Evolutionary conservation across 2,113 vertebrate genomes (phyloP), one percentile per base, ranked within the genome.

Genomic region (Scartelaos histophorus): DNA sequence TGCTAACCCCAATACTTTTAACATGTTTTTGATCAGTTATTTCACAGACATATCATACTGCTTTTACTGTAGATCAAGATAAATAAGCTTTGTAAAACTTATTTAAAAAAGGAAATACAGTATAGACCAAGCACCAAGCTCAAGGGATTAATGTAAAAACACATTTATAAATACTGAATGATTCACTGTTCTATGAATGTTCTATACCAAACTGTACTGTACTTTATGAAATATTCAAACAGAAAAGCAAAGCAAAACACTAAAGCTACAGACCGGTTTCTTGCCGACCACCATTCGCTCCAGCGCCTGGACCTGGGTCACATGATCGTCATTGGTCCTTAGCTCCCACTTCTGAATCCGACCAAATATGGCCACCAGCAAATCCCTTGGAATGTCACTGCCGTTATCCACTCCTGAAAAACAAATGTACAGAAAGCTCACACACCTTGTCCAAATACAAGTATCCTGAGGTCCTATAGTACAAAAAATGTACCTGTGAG

Each of bases 251-350:
- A 58, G 4, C 7, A 53, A 15, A 24, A 22, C 13, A 46, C n/a
- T 7, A 22, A 45, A 24, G 45, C 9, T 45, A 65, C 43, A 73
- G 87, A 98, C 97, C 76, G 97, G 97, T 78, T 99, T 99, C 88
- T 99, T 99, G 84, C 97, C 97, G 13, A 99, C 96, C 70, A 98
- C 96, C 92, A 98, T 97, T 80, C 96, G 94, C 86, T 99, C 97
- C 38, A 99, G 97, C 0, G 97, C 96, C 86, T 98, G 96, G 67
- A 99, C 97, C 93, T 99, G 97, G 70, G 97, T 98, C 60, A 99
- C 97, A 10, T 99, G 97, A 86, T 99, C 97, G 9, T 99, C 97
- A 2, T 97, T 99, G 90, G 97, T 98, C 66, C 97, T 89, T 25
- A 99, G 92, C 90, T 99, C 97, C 79, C 95, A 96, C 67, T 95